Base-by-base conservation (phyloP, 2,113 vertebrate genomes). In the Catharus minimus region DNA sequence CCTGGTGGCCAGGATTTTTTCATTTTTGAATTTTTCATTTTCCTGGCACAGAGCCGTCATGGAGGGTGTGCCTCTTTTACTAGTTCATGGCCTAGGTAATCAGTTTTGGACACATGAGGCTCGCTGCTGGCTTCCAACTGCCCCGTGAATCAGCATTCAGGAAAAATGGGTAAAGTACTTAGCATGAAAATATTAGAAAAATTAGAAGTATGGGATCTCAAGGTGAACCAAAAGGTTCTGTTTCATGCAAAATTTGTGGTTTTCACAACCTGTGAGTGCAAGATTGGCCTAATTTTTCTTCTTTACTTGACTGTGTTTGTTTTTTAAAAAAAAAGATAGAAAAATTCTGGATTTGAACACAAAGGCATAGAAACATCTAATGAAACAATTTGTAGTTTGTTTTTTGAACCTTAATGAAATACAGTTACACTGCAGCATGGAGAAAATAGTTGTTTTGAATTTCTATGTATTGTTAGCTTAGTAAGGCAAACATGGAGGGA, bases 101-200 rank as follows among this genome's bases (percentile, higher is more conserved):
- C 67, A 18, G 52, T 55, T 77, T 39, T 5, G 66, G 61, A 76
- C 82, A 77, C 3, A 0, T 4, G 15, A 8, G 21, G 30, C 52
- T 88, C 53, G 1, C 53, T 89, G 43, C n/a, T 88, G 46, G n/a
- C 33, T 75, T 75, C 61, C 5, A 6, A 2, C 30, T 50, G 27
- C 30, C 30, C 10, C 0, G 0, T 27, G 55, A 76, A 46, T 13
- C 39, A 49, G 33, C 4, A 0, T 44, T 72, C 44, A 33, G 56
- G 36, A 58, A 33, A 46, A 32, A 33, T 5, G 20, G 20, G 4
- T 43, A 0, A 57, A 44, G 47, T 66, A 12, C 32, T 11, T 53
- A 22, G 23, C 26, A 6, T 0, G 9, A 85, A 32, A 52, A 32
- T 43, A 7, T 1, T 50, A 20, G 15, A n/a, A 67, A n/a, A 81